Evolutionary conservation across 2,797 vertebrate species (phyloP).

Genomic region (Rhinella marina): DNA sequence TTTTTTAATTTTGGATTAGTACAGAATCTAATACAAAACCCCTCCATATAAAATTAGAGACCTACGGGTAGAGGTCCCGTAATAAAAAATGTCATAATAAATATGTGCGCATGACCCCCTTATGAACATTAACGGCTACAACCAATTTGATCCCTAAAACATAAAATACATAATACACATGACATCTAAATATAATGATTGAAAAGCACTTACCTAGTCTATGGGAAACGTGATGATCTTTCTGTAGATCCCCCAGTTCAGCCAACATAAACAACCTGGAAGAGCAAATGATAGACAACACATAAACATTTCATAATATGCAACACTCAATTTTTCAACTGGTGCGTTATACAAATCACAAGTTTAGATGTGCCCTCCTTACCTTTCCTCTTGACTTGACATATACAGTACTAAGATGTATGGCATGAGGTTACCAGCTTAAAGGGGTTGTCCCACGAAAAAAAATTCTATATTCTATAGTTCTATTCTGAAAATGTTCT

Average conservation of each 20-base stretch:
- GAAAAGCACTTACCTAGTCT: conserved; percentile 39
- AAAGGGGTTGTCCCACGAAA: too few relatives aligned
- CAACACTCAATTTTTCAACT: not conserved
- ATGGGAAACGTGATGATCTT: conserved; percentile 36
- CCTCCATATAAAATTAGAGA: not conserved
- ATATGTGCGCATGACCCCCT: not conserved
- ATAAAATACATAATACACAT: not conserved
- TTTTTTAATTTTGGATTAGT: too few relatives aligned
- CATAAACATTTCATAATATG: not conserved
- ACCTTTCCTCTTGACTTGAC: too few relatives aligned
- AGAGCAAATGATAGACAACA: not conserved
- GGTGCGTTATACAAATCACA: not conserved
- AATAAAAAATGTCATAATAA: not conserved
- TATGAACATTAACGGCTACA: not conserved
- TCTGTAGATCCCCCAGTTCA: conserved; percentile 32
- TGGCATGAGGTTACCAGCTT: too few relatives aligned
- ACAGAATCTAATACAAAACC: too few relatives aligned
- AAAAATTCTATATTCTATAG: too few relatives aligned
- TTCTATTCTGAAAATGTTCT: too few relatives aligned
- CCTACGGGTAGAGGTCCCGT: not conserved
- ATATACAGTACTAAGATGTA: too few relatives aligned
- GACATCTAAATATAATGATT: not conserved
- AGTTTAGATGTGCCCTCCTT: too few relatives aligned
- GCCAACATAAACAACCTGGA: conserved; percentile 38
- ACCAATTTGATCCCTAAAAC: not conserved